A percentile compares a stretch with the other conserved stretches of the same genome.
phyloP scores from a whole-genome alignment of 2,888 invertebrate species.

The Alloplasta piceator region DNA sequence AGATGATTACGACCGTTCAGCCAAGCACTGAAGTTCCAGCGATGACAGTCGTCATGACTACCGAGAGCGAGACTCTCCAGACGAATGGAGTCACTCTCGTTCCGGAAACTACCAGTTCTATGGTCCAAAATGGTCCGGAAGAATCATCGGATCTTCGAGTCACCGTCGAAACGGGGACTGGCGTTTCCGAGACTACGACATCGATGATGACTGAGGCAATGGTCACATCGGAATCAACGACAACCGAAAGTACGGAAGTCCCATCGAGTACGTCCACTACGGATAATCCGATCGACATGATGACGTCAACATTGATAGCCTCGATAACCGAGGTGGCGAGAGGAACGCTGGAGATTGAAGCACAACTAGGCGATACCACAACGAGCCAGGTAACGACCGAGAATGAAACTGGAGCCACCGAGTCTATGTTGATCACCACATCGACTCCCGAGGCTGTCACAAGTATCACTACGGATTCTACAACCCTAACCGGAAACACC shows the following conservation, averaged over 20 bases:
- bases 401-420: slow-evolving; percentile 47
- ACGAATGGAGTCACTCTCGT: slow-evolving; percentile 2
- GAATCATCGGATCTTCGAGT: slow-evolving; percentile 23
- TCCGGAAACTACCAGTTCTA: slow-evolving; percentile 18
- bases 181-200: slow-evolving; percentile 28
- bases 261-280: slow-evolving; percentile 18
- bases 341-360: slow-evolving; percentile 57
- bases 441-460: slow-evolving; percentile 59
- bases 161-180: slow-evolving; percentile 44
- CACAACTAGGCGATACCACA: slow-evolving; percentile 60
- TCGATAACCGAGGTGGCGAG: slow-evolving; percentile 45
- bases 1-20: slow-evolving; percentile 27
- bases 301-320: slow-evolving; percentile 15
- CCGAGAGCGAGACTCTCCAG: slow-evolving; percentile 13
- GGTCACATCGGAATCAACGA: not conserved
- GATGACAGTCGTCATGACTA: slow-evolving; percentile 15
- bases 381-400: slow-evolving; percentile 57
- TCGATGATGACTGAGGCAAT: not conserved
- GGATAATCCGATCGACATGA: slow-evolving; percentile 11
- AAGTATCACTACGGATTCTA: slow-evolving; percentile 41
- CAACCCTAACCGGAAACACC: slow-evolving; percentile 29
- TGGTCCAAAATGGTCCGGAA: not conserved
- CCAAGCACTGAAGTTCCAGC: slow-evolving; percentile 34
- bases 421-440: slow-evolving; percentile 49
- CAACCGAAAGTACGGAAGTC: slow-evolving; percentile 14